Base-by-base conservation (phyloP, 2,888 invertebrate species). In the Byasa hedistus region DNA sequence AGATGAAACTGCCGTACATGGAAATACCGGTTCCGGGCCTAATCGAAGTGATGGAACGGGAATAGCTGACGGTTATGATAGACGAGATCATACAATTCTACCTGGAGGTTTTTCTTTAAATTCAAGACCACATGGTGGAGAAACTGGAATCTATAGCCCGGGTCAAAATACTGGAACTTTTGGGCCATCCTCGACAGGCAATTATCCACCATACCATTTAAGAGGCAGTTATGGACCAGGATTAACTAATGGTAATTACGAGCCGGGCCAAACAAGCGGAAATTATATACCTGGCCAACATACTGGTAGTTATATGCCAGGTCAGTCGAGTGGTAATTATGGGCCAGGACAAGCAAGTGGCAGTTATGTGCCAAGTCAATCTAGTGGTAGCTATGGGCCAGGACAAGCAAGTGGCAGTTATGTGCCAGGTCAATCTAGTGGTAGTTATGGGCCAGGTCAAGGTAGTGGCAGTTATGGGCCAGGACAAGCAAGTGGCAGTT, bases 291-390 rank as follows among this genome's bases (percentile, higher is more conserved):
- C 72, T 58, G 64, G 72, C 68, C 58, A 68, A 69, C 69, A 65
- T 62, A 52, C 15, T 62, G 39, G 44, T 24, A n/a, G 5, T 48
- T 48, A 48, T 15, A 74, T 4, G 54, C 62, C 67, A 19, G 61
- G 57, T 7, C 36, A 65, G 61, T 24, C 32, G 3, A 32, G 65
- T 15, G 57, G 36, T 10, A 57, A n/a, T 32, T 57, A 71, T 57
- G 15, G 68, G 66, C 67, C 72, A 59, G 64, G 72, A 68, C 58
- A 68, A 69, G 57, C 51, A 44, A 55, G 63, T 51, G 69, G 68
- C 22, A 72, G 62, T 51, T 73, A 75, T 68, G 68, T 70, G 5
- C 66, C 71, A 2, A 70, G 73, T 3, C 73, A 48, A 19, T 5
- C 48, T 4, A 5, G 19, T 48, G 55, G 54, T 5, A 60, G 12